Evolutionary conservation across 2,113 vertebrate genomes (phyloP), one percentile per base, ranked within the genome.

Genomic region (Camelus dromedarius): DNA sequence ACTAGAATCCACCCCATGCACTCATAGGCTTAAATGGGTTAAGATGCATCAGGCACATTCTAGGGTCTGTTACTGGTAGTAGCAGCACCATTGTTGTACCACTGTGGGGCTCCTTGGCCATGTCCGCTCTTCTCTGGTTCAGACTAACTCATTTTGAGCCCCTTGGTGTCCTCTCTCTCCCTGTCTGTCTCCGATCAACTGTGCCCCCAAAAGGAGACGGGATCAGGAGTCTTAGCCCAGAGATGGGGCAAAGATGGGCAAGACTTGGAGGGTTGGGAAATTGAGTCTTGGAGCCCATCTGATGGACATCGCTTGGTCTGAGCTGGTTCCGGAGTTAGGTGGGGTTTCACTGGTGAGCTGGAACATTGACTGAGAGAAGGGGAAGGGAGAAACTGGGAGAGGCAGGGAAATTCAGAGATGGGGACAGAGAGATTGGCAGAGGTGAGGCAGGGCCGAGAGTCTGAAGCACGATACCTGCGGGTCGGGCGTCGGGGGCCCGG

Each of bases 191-290:
- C 87, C 91, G 82, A 99, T 98, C 94, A 97, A 98, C 3, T 38
- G 52, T 13, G 50, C 13, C 86, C 35, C 98, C 98, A 95, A 90
- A 95, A 24, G 98, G 98, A 96, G 98, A 96, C 87, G 99, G 98
- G 92, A 98, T 98, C 6, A 98, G 72, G 50, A 69, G 62, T 69
- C 60, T 32, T 42, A n/a, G 50, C 92, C 50, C 84, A 64, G 75
- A 75, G 69, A 28, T 1, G 10, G 58, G 56, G 5, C 18, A n/a
- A 38, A 54, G 32, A 69, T 11, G n/a, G 67, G 48, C 42, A 56
- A 46, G 38, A 62, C n/a, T 24, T 11, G 0, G 10, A 56, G 35
- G 42, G 22, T 85, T 54, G 32, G 19, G 22, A 91, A 69, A 91
- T 84, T 83, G 92, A 92, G 80, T 50, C 5, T 80, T 30, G 13